Base-by-base conservation (phyloP, 2,113 vertebrate genomes). In the Poicephalus gulielmi region DNA sequence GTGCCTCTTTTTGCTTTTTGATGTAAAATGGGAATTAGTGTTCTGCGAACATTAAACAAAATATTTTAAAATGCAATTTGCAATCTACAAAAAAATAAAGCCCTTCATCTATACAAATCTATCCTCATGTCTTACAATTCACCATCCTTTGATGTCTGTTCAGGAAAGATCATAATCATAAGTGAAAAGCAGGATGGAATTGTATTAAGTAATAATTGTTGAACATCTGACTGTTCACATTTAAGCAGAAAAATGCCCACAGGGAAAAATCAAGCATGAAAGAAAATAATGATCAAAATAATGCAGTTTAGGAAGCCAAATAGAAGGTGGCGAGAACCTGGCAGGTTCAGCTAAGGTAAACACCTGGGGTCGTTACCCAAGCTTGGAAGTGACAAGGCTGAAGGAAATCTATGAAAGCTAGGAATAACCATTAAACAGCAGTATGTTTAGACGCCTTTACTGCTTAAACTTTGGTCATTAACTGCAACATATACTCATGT, bases 1-100 rank as follows among this genome's bases (percentile, higher is more conserved):
- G 99, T 99, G 80, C 99, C 99, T 92, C 99, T 98, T 96, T 99
- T 99, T 79, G 99, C 99, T 97, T 99, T 99, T 96, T 99, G 99
- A 97, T 99, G 99, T 97, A 99, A 98, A 97, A 99, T 98, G 13
- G 99, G 99, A 98, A 99, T 99, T 97, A 99, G 98, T 60, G 99
- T 99, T 96, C 99, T 99, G 97, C 68, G 95, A 97, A 97, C 62
- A 85, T 94, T 86, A 92, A 96, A 94, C 18, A 93, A 33, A 94
- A 69, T 52, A 90, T 17, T 94, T 97, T 33, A 96, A 93, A 93
- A 93, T 91, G 27, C 47, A 87, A 85, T 95, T 79, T 79, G 46
- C 41, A 66, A 76, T 35, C 60, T 63, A 75, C 43, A 82, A 86
- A 94, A 44, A 90, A 78, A 9, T 13, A 92, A 76, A n/a, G 39